Conservation (phyloP, 2,888 invertebrate genomes). For the Temnothorax unifasciatus region DNA sequence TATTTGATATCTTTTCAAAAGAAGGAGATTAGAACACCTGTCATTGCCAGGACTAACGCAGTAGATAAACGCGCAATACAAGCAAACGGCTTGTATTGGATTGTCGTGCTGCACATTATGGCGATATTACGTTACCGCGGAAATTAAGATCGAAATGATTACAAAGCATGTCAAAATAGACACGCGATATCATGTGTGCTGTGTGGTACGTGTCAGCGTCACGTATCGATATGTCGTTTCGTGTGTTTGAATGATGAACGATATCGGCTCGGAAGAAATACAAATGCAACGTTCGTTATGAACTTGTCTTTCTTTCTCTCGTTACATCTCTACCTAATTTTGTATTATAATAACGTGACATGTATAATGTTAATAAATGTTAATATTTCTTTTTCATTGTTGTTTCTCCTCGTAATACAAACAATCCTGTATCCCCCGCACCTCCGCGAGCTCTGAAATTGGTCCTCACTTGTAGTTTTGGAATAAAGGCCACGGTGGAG, state of each 20-base stretch:
- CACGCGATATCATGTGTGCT: background rate
- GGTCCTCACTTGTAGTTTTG: constrained; percentile 65
- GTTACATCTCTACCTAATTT: constrained; percentile 78
- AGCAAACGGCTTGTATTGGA: background rate
- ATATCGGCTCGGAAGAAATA: constrained; percentile 57
- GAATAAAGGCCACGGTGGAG: constrained; percentile 31
- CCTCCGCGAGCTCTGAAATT: constrained; percentile 61
- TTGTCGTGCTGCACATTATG: background rate
- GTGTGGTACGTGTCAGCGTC: background rate
- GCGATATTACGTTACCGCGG: background rate
- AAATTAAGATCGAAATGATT: constrained; percentile 14
- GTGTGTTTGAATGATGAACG: background rate
- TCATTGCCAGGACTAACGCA: background rate
- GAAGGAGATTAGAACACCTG: background rate
- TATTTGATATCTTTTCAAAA: background rate
- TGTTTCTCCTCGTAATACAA: constrained; percentile 72
- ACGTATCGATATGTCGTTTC: background rate
- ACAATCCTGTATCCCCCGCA: constrained; percentile 52
- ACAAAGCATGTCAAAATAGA: background rate
- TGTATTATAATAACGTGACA: constrained; percentile 77
- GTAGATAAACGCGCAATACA: background rate
- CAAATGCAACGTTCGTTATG: constrained; percentile 65
- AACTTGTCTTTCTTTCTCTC: constrained; percentile 76
- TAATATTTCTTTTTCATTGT: constrained; percentile 80
- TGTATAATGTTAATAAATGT: constrained; percentile 84